Percentiles rank a stretch among this genome's conserved stretches.
These are phyloP conservation scores for Scyliorhinus canicula DNA, from an alignment of 2,797 vertebrate genomes.

Conservation along the genomic window DNA sequence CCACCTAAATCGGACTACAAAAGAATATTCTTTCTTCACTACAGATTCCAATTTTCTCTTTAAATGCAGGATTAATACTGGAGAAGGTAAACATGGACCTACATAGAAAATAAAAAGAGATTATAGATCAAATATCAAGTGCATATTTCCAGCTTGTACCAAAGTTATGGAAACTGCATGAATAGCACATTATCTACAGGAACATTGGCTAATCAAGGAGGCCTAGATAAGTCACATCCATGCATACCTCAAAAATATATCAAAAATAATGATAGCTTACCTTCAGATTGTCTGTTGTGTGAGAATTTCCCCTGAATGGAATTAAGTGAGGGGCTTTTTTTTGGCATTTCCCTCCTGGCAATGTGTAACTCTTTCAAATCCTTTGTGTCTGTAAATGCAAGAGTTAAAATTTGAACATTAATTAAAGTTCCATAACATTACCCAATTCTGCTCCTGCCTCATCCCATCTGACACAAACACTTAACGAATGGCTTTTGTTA, in stretches of 20 bases:
- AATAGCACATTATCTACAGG: neutral
- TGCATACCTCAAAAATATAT: neutral
- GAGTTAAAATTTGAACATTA: neutral
- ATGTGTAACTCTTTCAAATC: neutral
- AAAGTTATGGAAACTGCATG: neutral
- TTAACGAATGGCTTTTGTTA: neutral
- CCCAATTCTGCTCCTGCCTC: neutral
- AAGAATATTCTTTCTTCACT: neutral
- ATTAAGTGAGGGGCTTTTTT: neutral
- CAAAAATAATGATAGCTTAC: neutral
- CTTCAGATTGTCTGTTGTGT: neutral
- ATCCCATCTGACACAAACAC: neutral
- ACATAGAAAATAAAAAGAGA: neutral
- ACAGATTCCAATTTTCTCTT: neutral
- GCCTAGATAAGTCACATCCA: neutral
- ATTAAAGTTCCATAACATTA: neutral
- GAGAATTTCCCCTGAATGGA: neutral
- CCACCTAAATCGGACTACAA: neutral
- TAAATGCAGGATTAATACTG: neutral
- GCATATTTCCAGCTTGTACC: neutral
- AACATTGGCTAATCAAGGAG: neutral
- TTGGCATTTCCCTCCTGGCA: neutral
- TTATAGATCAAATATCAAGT: neutral
- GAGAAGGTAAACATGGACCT: neutral
- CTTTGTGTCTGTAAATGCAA: neutral